These are phyloP conservation scores for Phoxinus dragarum DNA, from an alignment of 2,797 vertebrate species.

Conservation along the genomic window DNA sequence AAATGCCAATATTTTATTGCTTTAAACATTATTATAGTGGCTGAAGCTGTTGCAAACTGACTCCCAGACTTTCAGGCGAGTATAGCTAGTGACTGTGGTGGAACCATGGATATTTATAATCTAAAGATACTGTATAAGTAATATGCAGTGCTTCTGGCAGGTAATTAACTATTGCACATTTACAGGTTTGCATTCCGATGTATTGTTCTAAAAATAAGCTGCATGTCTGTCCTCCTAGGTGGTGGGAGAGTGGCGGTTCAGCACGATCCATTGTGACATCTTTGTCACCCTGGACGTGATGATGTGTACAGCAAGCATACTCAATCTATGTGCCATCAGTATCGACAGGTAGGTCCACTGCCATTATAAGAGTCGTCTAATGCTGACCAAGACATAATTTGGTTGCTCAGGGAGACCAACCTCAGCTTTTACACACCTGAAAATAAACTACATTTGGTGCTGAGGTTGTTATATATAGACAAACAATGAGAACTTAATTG, in stretches of 20 bases:
- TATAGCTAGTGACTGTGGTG: neutral
- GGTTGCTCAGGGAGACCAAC: neutral
- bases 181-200: neutral
- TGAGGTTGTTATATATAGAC: slow-evolving; percentile 8
- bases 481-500: neutral
- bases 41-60: slow-evolving; percentile 19
- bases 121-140: neutral
- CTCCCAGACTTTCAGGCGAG: neutral
- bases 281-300: slow-evolving; percentile 98
- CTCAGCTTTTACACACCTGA: neutral
- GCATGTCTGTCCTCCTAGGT: slow-evolving; percentile 80
- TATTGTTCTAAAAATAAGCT: slow-evolving; percentile 22
- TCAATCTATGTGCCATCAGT: slow-evolving; percentile 99
- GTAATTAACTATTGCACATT: neutral
- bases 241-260: slow-evolving; percentile 97
- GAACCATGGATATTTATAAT: slow-evolving; percentile 3
- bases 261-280: slow-evolving; percentile 97
- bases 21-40: slow-evolving; percentile 31
- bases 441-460: neutral
- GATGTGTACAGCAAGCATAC: slow-evolving; percentile 99
- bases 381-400: slow-evolving; percentile 11
- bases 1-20: slow-evolving; percentile 39
- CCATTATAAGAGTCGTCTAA: neutral
- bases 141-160: neutral
- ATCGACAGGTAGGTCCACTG: slow-evolving; percentile 91